Evolutionary conservation across 2,888 invertebrate species (phyloP), one percentile per base, ranked within the genome.

Genomic region (Himalopsyche tibetana): DNA sequence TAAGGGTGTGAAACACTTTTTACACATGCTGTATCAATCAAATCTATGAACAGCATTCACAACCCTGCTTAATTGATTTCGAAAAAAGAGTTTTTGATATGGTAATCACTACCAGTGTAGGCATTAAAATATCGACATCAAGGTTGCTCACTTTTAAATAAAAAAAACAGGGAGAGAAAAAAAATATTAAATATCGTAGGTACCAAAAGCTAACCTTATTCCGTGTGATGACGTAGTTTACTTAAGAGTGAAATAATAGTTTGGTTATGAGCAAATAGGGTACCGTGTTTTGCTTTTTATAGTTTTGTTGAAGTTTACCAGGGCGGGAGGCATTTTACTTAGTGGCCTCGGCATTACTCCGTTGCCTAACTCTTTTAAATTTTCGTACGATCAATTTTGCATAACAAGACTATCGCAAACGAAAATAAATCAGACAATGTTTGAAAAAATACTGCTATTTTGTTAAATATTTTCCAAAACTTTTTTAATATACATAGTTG

Each of bases 211-310:
- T 84, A 84, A 85, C 85, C 85, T 85, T 85, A 74, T 36, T 82
- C 55, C 74, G 63, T 55, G 51, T 51, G 74, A 74, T 85, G 82
- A 82, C 40, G 85, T 55, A 19, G 55, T 55, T 55, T 82, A 56
- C 55, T 79, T 82, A 55, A 56, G 40, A 82, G 85, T 81, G 63
- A 40, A 56, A 42, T 55, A 85, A 38, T 45, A 38, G 56, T 80
- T 79, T 55, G 82, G 80, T 84, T 86, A 63, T 85, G 82, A 55
- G 55, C 38, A 83, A 56, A 85, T 86, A 82, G 84, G 85, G 82
- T 86, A 45, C 83, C 11, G 55, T 63, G 79, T 81, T 55, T 63
- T 63, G 83, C 88, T 86, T 88, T 88, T 88, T 88, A 88, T 88
- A 88, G 86, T 86, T 86, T 86, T 81, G 79, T 79, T 84, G 38